Conservation (phyloP, 2,888 invertebrate genomes). For the Muscina levida region DNA sequence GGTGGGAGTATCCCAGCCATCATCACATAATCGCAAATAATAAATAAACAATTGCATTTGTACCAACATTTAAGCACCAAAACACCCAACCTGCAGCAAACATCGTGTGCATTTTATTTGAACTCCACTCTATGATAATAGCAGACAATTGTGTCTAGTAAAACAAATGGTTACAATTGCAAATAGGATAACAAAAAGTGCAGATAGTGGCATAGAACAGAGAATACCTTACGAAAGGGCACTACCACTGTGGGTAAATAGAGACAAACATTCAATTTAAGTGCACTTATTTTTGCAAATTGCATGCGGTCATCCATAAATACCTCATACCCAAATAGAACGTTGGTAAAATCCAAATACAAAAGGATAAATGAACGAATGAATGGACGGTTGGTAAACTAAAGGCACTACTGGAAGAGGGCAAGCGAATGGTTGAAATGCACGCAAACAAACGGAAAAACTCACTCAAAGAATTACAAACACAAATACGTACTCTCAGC, state of each 20-base stretch:
- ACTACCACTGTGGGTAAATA: slow-evolving; percentile 33
- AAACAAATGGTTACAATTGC: not conserved
- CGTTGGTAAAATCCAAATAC: not conserved
- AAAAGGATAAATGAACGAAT: slow-evolving; percentile 14
- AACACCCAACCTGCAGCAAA: not conserved
- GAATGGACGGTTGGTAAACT: not conserved
- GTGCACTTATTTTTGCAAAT: slow-evolving; percentile 65
- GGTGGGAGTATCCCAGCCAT: not conserved
- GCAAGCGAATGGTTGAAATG: too few species aligned
- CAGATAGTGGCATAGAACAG: not conserved
- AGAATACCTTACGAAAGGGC: not conserved
- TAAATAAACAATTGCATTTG: slow-evolving; percentile 50
- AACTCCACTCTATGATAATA: not conserved
- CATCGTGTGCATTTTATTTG: not conserved
- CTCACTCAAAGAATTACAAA: not conserved
- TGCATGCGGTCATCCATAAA: slow-evolving; percentile 66
- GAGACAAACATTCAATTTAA: slow-evolving; percentile 62
- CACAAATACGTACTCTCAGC: slow-evolving; percentile 1
- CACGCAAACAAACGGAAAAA: slow-evolving; percentile 17
- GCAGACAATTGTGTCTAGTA: not conserved
- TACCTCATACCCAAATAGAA: slow-evolving; percentile 55
- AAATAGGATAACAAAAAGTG: not conserved
- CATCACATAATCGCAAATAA: slow-evolving; percentile 47
- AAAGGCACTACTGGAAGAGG: not conserved
- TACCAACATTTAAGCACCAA: slow-evolving; percentile 23